Evolutionary conservation across 2,113 vertebrate species (phyloP).

Genomic region (Sebastes schlegelii): DNA sequence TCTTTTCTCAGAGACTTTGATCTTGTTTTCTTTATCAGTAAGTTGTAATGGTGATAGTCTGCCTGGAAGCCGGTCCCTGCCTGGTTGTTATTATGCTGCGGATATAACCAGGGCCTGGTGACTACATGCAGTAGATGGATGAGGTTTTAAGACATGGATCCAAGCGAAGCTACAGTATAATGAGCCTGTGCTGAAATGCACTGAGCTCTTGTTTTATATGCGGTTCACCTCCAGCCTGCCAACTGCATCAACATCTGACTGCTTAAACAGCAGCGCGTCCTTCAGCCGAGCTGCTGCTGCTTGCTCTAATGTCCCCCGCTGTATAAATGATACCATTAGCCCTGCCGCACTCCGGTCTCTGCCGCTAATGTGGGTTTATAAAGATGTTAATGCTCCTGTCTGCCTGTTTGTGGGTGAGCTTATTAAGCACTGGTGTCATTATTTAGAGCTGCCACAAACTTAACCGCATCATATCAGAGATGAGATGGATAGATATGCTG

Average conservation of each 20-base stretch:
- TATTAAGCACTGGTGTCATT: background rate
- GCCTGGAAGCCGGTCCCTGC: background rate
- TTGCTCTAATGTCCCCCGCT: conserved; percentile 25
- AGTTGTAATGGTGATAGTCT: background rate
- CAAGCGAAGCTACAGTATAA: background rate
- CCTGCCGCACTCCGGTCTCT: conserved; percentile 11
- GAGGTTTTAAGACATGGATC: conserved; percentile 12
- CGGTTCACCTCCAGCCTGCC: conserved; percentile 55
- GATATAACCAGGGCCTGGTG: background rate
- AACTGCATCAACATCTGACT: conserved; percentile 35
- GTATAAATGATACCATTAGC: conserved; percentile 39
- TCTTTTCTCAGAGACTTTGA: background rate
- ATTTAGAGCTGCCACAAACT: background rate
- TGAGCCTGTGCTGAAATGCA: conserved; percentile 40
- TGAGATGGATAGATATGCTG: background rate
- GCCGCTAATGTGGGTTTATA: conserved; percentile 35
- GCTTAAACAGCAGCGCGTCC: conserved; percentile 45
- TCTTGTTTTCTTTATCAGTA: background rate
- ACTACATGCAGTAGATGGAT: background rate
- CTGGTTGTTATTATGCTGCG: background rate
- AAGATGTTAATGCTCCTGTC: conserved; percentile 20
- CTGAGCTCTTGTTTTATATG: conserved; percentile 52
- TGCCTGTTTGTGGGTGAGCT: conserved; percentile 11
- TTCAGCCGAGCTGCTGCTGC: conserved; percentile 48
- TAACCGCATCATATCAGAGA: background rate